Evolutionary conservation across 2,888 invertebrate genomes (phyloP).

Genomic region (Nomada lathburiana): DNA sequence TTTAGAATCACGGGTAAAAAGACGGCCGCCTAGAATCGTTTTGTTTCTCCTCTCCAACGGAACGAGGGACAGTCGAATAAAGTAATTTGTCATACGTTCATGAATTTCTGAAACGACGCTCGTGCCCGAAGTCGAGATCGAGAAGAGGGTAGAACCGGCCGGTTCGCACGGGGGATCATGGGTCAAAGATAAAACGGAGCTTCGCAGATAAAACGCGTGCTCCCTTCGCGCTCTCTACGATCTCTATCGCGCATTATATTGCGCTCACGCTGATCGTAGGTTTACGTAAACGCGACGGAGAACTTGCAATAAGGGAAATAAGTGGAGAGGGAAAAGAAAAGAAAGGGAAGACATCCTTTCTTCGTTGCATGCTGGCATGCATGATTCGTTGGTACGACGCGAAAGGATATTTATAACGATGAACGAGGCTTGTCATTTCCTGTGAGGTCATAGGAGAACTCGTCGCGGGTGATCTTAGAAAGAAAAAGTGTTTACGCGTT

Average conservation of each 20-base stretch:
- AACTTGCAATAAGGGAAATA: neutral
- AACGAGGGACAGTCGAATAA: neutral
- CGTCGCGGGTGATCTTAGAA: neutral
- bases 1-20: too few relatives aligned
- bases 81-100: constrained; percentile 33
- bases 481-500: constrained; percentile 49
- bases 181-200: constrained; percentile 62
- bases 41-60: neutral
- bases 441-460: constrained; percentile 71
- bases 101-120: constrained; percentile 26
- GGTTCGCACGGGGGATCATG: constrained; percentile 47
- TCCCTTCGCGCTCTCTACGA: constrained; percentile 55
- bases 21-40: too few relatives aligned
- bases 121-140: constrained; percentile 22
- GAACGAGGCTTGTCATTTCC: constrained; percentile 73
- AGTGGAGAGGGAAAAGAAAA: neutral
- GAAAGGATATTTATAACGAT: constrained; percentile 77
- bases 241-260: constrained; percentile 59
- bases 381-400: constrained; percentile 22
- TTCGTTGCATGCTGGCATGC: neutral
- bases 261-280: constrained; percentile 28
- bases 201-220: constrained; percentile 58
- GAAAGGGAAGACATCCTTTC: constrained; percentile 13
- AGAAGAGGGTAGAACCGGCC: constrained; percentile 53
- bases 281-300: constrained; percentile 30